phyloP scores from a whole-genome alignment of 2,797 vertebrate species.

The Microctenopoma lineatum region DNA sequence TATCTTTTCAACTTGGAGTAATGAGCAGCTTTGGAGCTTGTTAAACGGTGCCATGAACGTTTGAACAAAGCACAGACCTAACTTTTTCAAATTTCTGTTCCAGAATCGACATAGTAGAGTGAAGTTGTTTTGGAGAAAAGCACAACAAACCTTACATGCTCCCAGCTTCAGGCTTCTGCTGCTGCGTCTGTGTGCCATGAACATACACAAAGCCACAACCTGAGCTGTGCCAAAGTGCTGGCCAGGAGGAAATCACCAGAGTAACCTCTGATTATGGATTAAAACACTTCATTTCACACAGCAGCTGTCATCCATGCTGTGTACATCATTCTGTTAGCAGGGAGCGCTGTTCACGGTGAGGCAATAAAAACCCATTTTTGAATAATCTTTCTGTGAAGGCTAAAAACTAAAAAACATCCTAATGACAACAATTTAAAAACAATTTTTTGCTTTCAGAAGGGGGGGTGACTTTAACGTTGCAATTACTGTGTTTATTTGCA shows the following conservation, averaged over 20 bases:
- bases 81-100: background rate
- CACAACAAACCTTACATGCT: too few relatives aligned
- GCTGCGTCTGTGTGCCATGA: too few relatives aligned
- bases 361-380: background rate
- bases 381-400: background rate
- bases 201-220: background rate
- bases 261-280: too few relatives aligned
- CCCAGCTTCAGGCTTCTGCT: too few relatives aligned
- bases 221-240: background rate
- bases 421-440: conserved; percentile 10
- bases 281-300: background rate
- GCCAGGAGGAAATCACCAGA: background rate
- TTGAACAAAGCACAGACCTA: background rate
- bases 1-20: conserved; percentile 1
- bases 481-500: conserved; percentile 23
- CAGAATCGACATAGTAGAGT: background rate
- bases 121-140: background rate
- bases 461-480: background rate
- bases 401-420: conserved; percentile 14
- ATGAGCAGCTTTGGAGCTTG: conserved; percentile 19
- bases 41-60: background rate
- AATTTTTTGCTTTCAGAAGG: background rate
- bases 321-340: background rate
- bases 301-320: background rate
- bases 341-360: background rate